Conservation (phyloP, 2,113 vertebrate genomes). For the Paracanthobrama guichenoti region DNA sequence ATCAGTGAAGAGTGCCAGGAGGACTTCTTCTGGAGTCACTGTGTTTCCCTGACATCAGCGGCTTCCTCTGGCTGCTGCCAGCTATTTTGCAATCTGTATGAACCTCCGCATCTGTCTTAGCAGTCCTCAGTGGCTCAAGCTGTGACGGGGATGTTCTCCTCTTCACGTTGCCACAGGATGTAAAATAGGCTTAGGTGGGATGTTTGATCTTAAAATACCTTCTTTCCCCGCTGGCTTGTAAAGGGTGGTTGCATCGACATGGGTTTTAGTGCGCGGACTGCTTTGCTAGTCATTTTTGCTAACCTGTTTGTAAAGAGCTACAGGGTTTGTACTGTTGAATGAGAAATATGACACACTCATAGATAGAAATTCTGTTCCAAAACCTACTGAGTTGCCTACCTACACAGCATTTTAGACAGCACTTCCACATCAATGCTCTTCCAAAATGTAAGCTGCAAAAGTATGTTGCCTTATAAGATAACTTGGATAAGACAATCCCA, state of each 20-base stretch:
- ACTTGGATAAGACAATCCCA: not conserved
- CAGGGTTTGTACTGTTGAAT: slow-evolving; percentile 5
- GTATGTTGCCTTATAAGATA: not conserved
- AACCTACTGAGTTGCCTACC: not conserved
- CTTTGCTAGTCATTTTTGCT: slow-evolving; percentile 45
- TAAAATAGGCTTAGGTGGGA: slow-evolving; percentile 44
- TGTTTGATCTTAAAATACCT: slow-evolving; percentile 34
- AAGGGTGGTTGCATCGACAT: not conserved
- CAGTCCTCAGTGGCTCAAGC: slow-evolving; percentile 42
- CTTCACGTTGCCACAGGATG: slow-evolving; percentile 38
- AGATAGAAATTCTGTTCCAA: not conserved
- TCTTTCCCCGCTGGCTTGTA: slow-evolving; percentile 11
- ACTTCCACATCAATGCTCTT: not conserved
- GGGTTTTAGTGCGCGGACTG: slow-evolving; percentile 11
- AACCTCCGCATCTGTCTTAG: slow-evolving; percentile 30
- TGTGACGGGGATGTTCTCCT: slow-evolving; percentile 21
- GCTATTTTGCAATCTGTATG: slow-evolving; percentile 63
- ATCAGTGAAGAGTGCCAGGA: slow-evolving; percentile 46
- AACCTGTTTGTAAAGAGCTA: slow-evolving; percentile 37
- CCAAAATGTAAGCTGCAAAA: not conserved
- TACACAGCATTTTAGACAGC: not conserved
- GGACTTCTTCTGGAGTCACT: slow-evolving; percentile 26
- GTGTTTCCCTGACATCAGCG: slow-evolving; percentile 37
- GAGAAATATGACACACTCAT: not conserved
- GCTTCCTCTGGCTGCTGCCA: slow-evolving; percentile 43